Conservation (phyloP, 1,140 invertebrate species). For the Anoplolepis gracilipes region DNA sequence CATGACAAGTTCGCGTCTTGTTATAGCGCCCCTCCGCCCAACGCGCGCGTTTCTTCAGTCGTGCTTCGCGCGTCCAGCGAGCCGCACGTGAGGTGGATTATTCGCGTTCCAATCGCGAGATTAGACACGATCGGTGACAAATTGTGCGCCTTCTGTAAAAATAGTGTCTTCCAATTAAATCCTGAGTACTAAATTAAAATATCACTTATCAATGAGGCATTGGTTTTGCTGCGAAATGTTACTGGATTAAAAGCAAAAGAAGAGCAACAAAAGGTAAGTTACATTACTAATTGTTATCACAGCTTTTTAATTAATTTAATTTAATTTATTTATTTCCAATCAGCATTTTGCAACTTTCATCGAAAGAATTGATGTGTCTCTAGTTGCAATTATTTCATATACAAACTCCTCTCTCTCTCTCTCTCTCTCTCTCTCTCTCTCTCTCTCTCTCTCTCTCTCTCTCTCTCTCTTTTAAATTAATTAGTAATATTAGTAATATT, state of each 20-base stretch:
- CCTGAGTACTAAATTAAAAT: neutral
- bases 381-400: neutral
- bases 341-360: neutral
- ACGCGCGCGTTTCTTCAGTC: constrained; percentile 49
- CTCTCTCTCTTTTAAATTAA: no score
- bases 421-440: no score
- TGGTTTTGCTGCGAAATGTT: neutral
- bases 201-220: neutral
- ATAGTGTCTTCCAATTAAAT: neutral
- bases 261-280: constrained; percentile 21
- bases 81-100: constrained; percentile 23
- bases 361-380: neutral
- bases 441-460: no score
- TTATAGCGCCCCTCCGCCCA: constrained; percentile 32
- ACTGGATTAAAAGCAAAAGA: neutral
- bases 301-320: neutral
- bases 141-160: constrained; percentile 1
- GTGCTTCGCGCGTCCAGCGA: constrained; percentile 50
- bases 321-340: neutral
- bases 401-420: neutral
- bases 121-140: neutral
- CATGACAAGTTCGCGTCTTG: constrained; percentile 46
- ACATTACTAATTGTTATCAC: neutral
- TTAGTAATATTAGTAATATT: neutral
- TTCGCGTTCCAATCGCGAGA: neutral